Percentiles rank a stretch among this genome's conserved stretches.
Conservation (phyloP, 1,140 invertebrate species). For the Bombus superbus region DNA sequence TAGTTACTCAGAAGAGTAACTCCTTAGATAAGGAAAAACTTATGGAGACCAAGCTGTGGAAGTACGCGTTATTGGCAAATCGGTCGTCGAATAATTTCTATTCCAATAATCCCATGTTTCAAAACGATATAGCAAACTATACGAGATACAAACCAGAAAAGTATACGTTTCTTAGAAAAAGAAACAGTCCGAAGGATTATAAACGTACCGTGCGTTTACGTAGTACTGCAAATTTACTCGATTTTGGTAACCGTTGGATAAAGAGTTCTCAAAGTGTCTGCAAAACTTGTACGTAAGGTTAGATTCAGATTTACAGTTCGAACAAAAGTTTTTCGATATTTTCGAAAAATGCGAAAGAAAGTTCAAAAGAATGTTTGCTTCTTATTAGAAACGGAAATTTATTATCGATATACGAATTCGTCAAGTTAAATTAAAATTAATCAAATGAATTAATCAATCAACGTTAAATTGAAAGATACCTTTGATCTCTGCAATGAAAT, state of each 20-base stretch:
- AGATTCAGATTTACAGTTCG: no score
- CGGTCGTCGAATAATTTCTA: conserved; percentile 25
- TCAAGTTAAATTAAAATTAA: no score
- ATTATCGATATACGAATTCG: no score
- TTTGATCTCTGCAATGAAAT: no score
- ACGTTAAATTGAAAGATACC: no score
- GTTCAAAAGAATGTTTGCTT: no score
- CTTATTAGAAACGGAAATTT: no score
- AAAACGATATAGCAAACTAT: not conserved
- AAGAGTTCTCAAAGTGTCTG: not conserved
- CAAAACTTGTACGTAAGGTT: no score
- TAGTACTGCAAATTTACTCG: not conserved
- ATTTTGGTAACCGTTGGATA: not conserved
- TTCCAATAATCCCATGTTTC: not conserved
- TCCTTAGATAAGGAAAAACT: not conserved
- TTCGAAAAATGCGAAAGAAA: no score
- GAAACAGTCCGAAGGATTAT: not conserved
- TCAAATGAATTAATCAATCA: no score
- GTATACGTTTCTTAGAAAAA: not conserved
- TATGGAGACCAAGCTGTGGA: not conserved
- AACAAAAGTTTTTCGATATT: no score
- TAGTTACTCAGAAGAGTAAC: not conserved
- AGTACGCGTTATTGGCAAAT: conserved; percentile 23
- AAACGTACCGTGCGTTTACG: not conserved
- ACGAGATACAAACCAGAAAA: not conserved